Conservation (phyloP, 2,888 invertebrate genomes). For the Rugalucina vietnamica region DNA sequence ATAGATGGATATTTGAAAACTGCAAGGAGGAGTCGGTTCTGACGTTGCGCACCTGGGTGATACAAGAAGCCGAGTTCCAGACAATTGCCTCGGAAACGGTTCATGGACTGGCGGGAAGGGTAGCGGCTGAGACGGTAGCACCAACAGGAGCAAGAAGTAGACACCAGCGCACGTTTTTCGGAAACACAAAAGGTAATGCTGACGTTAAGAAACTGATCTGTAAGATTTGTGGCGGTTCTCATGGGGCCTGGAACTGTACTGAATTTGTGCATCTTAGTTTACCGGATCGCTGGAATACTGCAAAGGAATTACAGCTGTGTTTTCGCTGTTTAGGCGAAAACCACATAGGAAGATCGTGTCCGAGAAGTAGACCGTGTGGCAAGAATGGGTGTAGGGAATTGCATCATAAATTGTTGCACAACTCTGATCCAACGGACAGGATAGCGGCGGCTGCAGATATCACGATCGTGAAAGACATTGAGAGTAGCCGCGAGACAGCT, state of each 20-base stretch:
- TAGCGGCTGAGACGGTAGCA: neutral
- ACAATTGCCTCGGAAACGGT: conserved; percentile 24
- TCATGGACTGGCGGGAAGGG: conserved; percentile 9
- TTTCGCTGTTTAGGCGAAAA: too few species aligned
- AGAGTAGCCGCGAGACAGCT: too few species aligned
- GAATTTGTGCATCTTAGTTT: conserved; percentile 22
- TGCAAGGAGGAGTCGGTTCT: conserved; percentile 24
- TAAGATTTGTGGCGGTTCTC: conserved; percentile 5
- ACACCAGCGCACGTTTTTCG: conserved; percentile 2
- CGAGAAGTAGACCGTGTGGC: too few species aligned
- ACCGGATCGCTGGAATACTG: neutral
- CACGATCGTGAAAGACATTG: too few species aligned
- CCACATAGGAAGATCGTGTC: too few species aligned
- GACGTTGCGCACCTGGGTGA: conserved; percentile 16
- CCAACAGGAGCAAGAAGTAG: neutral
- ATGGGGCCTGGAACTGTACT: conserved; percentile 27
- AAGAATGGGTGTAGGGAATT: too few species aligned
- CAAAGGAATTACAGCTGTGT: conserved; percentile 8
- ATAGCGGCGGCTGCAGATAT: too few species aligned
- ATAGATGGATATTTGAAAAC: conserved; percentile 38
- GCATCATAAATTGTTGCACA: too few species aligned
- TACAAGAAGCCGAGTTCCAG: conserved; percentile 33
- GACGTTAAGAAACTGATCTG: neutral
- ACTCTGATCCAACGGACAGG: too few species aligned
- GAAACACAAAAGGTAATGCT: neutral